phyloP scores from a whole-genome alignment of 2,113 vertebrate genomes.

The Podiceps cristatus region DNA sequence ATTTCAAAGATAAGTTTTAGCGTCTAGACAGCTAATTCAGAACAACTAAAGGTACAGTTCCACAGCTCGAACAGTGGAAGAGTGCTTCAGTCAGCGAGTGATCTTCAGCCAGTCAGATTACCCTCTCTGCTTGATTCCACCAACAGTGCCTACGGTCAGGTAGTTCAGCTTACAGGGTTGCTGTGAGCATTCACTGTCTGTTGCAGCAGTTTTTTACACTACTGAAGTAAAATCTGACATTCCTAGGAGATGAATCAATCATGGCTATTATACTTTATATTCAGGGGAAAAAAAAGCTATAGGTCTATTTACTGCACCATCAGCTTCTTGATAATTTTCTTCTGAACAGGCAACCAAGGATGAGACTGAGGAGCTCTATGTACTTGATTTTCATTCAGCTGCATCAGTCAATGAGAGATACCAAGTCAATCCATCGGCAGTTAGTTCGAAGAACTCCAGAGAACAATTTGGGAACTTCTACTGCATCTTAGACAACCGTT shows the following conservation, averaged over 20 bases:
- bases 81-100: not conserved
- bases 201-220: not conserved
- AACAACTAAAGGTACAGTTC: not conserved
- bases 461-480: not conserved
- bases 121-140: not conserved
- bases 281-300: not conserved
- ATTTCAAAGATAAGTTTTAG: not conserved
- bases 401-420: not conserved
- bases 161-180: not conserved
- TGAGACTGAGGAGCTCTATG: not conserved
- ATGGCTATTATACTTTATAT: not conserved
- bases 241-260: not conserved
- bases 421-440: not conserved
- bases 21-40: not conserved
- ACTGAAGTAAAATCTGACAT: not conserved
- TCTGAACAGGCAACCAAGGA: not conserved
- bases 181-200: not conserved
- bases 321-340: not conserved
- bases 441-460: not conserved
- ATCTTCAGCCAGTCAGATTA: not conserved
- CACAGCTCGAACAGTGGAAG: not conserved
- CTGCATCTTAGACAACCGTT: not conserved
- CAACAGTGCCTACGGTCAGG: not conserved
- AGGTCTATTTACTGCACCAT: slow-evolving; percentile 18
- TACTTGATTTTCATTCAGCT: not conserved